Evolutionary conservation across 2,113 vertebrate species (phyloP).

Genomic region (Trogon surrucura): DNA sequence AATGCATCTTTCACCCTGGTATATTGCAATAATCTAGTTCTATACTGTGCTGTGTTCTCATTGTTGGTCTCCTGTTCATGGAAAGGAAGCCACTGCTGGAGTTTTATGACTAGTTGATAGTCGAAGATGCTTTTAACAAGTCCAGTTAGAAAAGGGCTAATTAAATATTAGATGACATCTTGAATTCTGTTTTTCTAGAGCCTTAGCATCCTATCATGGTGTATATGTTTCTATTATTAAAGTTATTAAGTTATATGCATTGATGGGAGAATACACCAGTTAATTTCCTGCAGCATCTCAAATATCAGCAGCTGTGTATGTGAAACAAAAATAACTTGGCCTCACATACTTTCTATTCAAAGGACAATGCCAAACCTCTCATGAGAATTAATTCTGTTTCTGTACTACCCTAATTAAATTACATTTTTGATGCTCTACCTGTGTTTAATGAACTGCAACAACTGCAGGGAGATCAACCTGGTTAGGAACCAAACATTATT

Average conservation of each 20-base stretch:
- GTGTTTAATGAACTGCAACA: background rate
- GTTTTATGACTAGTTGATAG: background rate
- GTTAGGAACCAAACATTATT: background rate
- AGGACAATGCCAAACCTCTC: background rate
- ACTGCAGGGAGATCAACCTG: background rate
- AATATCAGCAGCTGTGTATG: background rate
- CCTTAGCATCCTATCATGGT: background rate
- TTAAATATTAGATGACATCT: background rate
- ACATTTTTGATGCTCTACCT: background rate
- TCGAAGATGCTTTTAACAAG: background rate
- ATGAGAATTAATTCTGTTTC: slow-evolving; percentile 27
- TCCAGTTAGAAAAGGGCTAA: background rate
- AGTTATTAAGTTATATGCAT: background rate
- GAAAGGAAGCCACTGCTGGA: background rate
- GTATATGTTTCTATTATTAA: background rate
- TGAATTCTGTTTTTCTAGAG: background rate
- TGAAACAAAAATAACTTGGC: slow-evolving; percentile 33
- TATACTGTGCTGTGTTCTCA: background rate
- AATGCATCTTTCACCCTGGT: background rate
- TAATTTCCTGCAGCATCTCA: slow-evolving; percentile 13
- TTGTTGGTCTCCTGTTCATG: background rate
- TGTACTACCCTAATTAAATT: slow-evolving; percentile 28
- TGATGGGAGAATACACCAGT: background rate
- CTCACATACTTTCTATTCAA: background rate
- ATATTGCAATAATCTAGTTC: background rate